Evolutionary conservation across 2,888 invertebrate species (phyloP).

Genomic region (Argyresthia albistria): DNA sequence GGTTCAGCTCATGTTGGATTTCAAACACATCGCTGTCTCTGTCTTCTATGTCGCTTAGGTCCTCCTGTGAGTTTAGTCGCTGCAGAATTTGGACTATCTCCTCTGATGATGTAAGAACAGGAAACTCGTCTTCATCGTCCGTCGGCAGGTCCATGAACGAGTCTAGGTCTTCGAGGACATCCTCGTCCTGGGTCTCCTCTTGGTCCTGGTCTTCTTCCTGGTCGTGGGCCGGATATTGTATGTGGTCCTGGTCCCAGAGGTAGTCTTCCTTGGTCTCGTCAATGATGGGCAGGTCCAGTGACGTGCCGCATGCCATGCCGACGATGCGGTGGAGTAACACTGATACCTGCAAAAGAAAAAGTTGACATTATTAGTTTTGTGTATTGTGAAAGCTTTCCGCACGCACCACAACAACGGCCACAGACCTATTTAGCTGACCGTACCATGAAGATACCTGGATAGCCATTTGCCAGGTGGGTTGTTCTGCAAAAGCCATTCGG

Average conservation of each 20-base stretch:
- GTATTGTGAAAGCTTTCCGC: no score
- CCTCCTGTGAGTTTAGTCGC: slow-evolving; percentile 26
- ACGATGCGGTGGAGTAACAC: slow-evolving; percentile 47
- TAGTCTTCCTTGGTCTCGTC: slow-evolving; percentile 33
- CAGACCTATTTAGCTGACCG: no score
- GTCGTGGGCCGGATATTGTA: slow-evolving; percentile 17
- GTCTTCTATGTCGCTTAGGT: neutral
- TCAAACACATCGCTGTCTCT: neutral
- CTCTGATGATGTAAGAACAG: no score
- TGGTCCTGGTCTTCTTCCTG: neutral
- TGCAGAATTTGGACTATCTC: slow-evolving; percentile 11
- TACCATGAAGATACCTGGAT: no score
- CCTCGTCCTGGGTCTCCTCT: neutral
- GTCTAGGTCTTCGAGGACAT: neutral
- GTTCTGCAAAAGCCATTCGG: no score
- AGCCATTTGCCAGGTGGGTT: no score
- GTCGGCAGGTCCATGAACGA: neutral
- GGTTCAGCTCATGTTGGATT: no score
- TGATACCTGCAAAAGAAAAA: slow-evolving; percentile 33
- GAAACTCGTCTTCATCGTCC: neutral
- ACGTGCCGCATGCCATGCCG: slow-evolving; percentile 33
- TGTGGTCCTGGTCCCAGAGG: slow-evolving; percentile 23
- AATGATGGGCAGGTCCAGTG: slow-evolving; percentile 47
- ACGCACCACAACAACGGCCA: no score
- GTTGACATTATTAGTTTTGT: no score